Base-by-base conservation (phyloP, 92 coral and sea anemone species). In the Parazoanthus swiftii region DNA sequence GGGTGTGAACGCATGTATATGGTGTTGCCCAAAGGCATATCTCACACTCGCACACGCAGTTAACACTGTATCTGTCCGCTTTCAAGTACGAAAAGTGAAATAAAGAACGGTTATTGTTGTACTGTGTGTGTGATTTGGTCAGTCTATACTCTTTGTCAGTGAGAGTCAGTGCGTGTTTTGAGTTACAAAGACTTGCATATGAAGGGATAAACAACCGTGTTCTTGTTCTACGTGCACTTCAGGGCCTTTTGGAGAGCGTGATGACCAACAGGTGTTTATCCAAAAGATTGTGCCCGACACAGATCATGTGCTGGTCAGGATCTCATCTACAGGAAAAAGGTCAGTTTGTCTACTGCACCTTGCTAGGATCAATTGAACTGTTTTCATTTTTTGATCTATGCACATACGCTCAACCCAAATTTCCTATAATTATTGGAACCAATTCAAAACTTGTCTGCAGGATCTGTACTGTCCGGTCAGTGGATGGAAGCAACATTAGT, bases 161-260 rank as follows among this genome's bases (percentile, higher is more conserved):
- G 58, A 51, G 0, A 10, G 16, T 51, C 16, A 10, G 33, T 51
- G 58, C 13, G 58, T 10, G 58, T 3, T 8, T 51, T 51, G 0
- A 3, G 16, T 13, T 51, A 13, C 58, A 51, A 51, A 20, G 2
- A 6, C 20, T 18, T 63, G 68, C 25, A 6, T 14, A 21, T 58
- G 9, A 21, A 14, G 18, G 66, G 66, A 3, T 18, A 1, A 39
- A 75, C 20, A 16, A 72, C 44, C 43, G n/a, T 78, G 21, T 70
- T 81, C 20, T 13, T 16, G 5, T 14, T 25, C 51, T 76, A 35
- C 58, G 72, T 67, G 15, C 48, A 25, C 16, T 29, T 72, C 86
- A 97, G 99, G 99, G 48, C 99, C 99, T 2, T 95, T 97, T 81
- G 99, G 99, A 74, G 99, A 97, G 74, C 97, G 99, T 3, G 99